Evolutionary conservation across 2,888 invertebrate species (phyloP), one percentile per base, ranked within the genome.

Genomic region (Nymphalis urticae): DNA sequence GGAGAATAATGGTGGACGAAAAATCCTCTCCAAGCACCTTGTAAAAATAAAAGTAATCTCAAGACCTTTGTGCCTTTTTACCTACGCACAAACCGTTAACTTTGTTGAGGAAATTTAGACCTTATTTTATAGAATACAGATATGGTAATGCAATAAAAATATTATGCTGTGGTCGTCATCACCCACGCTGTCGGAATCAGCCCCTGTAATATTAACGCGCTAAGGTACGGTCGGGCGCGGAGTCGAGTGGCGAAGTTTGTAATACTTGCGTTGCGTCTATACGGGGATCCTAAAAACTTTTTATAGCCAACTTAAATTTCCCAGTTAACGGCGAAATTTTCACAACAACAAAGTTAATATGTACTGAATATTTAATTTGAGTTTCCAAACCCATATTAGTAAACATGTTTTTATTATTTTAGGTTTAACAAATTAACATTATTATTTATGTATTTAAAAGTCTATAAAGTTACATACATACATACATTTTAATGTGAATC

Each of bases 131-230:
- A 1, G 1, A 1, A 42, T 54, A 66, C 53, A 54, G 21, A 48
- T 21, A 7, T 17, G 58, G 21, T 36, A 36, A 50, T 58, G 9
- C 27, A 9, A 21, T n/a, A 32, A 64, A 8, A 36, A 36, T 21
- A 48, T 27, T 27, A 16, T 16, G 27, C 48, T 27, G 19, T 21
- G 56, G 16, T 42, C 21, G 16, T 47, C 42, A 47, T 54, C 32
- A 64, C 58, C 50, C 58, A 56, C 56, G 27, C 56, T 58, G 32
- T 36, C 50, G 36, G 16, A 50, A 59, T 50, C 58, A 64, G 58
- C 54, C 48, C 59, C 51, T 63, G 63, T 27, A 64, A 63, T 68
- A 68, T 67, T 59, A 60, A 59, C 48, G 62, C 19, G 47, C 48
- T 62, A 48, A 36, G 66, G 54, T 24, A 58, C 48, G 53, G 58